phyloP scores from a whole-genome alignment of 2,888 invertebrate species.

The Plagodis pulveraria region DNA sequence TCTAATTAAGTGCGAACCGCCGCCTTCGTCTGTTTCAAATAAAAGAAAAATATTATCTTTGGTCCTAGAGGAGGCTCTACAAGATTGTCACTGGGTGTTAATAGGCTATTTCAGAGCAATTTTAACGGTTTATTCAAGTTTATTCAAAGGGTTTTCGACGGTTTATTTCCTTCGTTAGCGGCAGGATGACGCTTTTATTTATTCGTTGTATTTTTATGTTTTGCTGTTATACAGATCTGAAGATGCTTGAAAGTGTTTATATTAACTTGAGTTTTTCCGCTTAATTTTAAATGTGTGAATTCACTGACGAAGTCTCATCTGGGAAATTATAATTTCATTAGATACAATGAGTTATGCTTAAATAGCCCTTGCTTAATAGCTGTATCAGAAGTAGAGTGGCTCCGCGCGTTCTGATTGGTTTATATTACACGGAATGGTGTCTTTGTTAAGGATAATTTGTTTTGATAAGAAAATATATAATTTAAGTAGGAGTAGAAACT shows the following conservation, averaged over 20 bases:
- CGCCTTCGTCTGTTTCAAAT: conserved; percentile 64
- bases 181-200: conserved; percentile 62
- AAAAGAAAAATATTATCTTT: conserved; percentile 79
- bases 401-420: too few relatives aligned
- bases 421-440: too few relatives aligned
- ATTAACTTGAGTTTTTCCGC: too few relatives aligned
- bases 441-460: too few relatives aligned
- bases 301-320: too few relatives aligned
- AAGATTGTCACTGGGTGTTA: conserved; percentile 75
- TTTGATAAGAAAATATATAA: too few relatives aligned
- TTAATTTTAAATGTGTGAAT: too few relatives aligned
- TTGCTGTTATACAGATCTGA: conserved; percentile 42
- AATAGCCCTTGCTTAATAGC: too few relatives aligned
- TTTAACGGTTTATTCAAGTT: conserved; percentile 75
- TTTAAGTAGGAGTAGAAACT: too few relatives aligned
- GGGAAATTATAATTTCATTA: too few relatives aligned
- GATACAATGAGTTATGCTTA: too few relatives aligned
- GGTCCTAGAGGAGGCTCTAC: conserved; percentile 58
- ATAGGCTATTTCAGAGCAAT: conserved; percentile 72
- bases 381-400: too few relatives aligned
- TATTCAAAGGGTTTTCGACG: conserved; percentile 72
- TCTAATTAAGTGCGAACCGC: conserved; percentile 67
- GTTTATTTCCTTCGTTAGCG: conserved; percentile 77
- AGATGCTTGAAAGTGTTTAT: conserved; percentile 17
- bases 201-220: conserved; percentile 59